These are phyloP conservation scores for Daktulosphaira vitifoliae DNA, from an alignment of 1,140 invertebrate species.

Conservation along the genomic window DNA sequence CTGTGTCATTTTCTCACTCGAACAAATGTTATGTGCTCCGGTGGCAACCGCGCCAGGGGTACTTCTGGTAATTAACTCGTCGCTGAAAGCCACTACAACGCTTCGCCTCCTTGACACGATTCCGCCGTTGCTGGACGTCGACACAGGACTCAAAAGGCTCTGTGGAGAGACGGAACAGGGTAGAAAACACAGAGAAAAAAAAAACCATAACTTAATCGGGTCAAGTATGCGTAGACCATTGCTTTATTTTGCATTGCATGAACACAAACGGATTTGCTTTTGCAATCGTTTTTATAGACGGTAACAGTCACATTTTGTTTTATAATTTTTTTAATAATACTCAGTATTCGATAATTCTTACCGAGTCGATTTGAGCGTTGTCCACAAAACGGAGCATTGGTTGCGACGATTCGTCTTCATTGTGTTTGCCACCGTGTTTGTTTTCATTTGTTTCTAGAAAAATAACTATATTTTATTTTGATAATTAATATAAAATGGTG, in stretches of 20 bases:
- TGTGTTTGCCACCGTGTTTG: neutral
- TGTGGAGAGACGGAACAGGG: neutral
- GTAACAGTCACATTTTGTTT: too few species aligned
- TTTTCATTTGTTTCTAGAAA: constrained; percentile 20
- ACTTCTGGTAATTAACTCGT: constrained; percentile 43
- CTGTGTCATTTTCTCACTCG: constrained; percentile 80
- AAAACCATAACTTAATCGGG: neutral
- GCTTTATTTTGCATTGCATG: too few species aligned
- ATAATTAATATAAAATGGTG: neutral
- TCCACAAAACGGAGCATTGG: constrained; percentile 28
- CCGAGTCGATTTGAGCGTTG: constrained; percentile 27
- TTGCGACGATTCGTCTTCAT: constrained; percentile 10
- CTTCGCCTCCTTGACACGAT: constrained; percentile 32
- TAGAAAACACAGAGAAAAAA: neutral
- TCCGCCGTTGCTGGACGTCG: constrained; percentile 43
- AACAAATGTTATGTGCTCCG: constrained; percentile 57
- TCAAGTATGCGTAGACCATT: too few species aligned
- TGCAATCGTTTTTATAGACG: too few species aligned
- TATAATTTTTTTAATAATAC: too few species aligned
- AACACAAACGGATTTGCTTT: too few species aligned
- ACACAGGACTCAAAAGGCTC: constrained; percentile 39
- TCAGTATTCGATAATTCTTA: too few species aligned
- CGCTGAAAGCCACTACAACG: constrained; percentile 38
- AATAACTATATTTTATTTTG: constrained; percentile 16
- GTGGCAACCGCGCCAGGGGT: constrained; percentile 39